Evolutionary conservation across 2,113 vertebrate genomes (phyloP), one percentile per base, ranked within the genome.

Genomic region (Rafetus swinhoei): DNA sequence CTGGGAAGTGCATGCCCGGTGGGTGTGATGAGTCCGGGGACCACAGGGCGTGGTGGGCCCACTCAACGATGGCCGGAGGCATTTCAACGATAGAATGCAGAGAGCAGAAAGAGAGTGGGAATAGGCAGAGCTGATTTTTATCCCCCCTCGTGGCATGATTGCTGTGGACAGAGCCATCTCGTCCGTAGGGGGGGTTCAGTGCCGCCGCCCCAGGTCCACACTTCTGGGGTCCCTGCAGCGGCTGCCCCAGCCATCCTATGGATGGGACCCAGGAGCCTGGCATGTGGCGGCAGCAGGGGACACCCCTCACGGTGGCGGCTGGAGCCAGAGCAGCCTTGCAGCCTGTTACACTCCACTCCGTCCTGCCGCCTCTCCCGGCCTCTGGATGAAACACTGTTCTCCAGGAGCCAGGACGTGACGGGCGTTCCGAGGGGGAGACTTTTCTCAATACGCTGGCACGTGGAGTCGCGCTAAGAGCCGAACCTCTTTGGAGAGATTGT

Each of bases 401-500:
- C n/a, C 0, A 60, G 82, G 9, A 1, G 0, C 1, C 2, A 5
- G 3, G 4, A 3, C 84, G 56, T 3, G n/a, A 11, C 1, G 4
- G 7, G 21, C 5, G 25, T 52, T 16, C 3, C 0, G 9, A 29
- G 79, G 6, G 79, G 16, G 32, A 3, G 50, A 25, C 11, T 32
- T 9, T 39, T 22, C 45, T 1, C 3, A 24, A 53, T 22, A 27
- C 15, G 59, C 7, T 15, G 13, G 29, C 3, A 56, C 2, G 57
- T 3, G 35, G 8, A 25, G 0, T 45, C 1, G 0, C 0, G 0
- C 1, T 11, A 6, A 14, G 7, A 21, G 39, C 21, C 4, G 16
- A 18, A 21, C 1, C 32, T 5, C 27, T 25, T 35, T 3, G 19
- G 0, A 14, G 8, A 27, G 10, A 11, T 27, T 1, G 0, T 7